Evolutionary conservation across 2,113 vertebrate genomes (phyloP), one percentile per base, ranked within the genome.

Genomic region (Irena cyanogastra): DNA sequence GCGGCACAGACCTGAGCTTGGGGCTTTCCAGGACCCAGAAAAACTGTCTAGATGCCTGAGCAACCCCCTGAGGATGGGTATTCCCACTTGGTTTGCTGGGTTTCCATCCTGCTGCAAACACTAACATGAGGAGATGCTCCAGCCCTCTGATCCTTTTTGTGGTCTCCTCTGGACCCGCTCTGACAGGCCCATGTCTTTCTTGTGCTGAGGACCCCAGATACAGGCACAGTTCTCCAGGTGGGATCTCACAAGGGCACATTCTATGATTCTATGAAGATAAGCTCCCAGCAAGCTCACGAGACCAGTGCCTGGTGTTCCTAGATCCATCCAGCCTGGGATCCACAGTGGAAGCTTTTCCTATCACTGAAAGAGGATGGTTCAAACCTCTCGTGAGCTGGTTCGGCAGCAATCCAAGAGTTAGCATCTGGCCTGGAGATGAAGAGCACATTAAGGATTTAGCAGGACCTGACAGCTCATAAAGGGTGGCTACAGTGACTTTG

Each of bases 401-500:
- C 8, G 6, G 49, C 74, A 82, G 69, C 37, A 53, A 89, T n/a
- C 52, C 65, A 57, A 44, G 63, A 87, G 59, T 63, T 66, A 87
- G 77, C 24, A 86, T 35, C 45, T 37, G 41, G 37, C 54, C 63
- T 83, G 6, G n/a, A 78, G 54, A 72, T 45, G 63, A 92, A 45
- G 44, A 86, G 42, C 63, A 80, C 4, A 4, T 33, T 77, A 66
- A 89, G 24, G 69, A 87, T 56, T 87, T 78, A 82, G 74, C 27
- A 89, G 69, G 44, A 87, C 57, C 41, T 87, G 56, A 81, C 50
- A 92, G 50, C 59, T 88, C 54, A 81, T 39, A 50, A 76, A 88
- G 71, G 50, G 71, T 86, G 50, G 59, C n/a, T 83, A 87, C 77
- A 39, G 86, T 85, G 81, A 90, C 54, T 60, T 68, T 86, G 68